Percentiles rank a stretch among this genome's conserved stretches.
Conservation (phyloP, 2,113 vertebrate species). For the Tachysurus fulvidraco region DNA sequence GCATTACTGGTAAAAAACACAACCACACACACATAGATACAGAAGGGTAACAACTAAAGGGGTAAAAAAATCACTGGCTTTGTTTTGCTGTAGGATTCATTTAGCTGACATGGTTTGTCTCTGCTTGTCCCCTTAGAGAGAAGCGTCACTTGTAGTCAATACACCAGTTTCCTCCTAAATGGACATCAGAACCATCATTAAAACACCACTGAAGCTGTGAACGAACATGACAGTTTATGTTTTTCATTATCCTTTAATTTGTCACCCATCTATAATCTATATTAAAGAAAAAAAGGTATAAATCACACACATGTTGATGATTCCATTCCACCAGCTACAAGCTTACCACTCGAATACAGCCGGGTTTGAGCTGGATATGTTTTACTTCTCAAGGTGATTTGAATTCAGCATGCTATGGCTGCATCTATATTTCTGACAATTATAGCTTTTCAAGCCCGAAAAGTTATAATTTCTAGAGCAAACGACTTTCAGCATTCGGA, state of each 20-base stretch:
- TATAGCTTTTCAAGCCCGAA: not conserved
- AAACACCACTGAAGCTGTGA: not conserved
- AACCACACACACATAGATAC: not conserved
- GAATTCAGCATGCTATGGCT: not conserved
- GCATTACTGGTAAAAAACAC: not conserved
- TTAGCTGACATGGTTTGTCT: not conserved
- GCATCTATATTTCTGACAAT: not conserved
- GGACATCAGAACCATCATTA: not conserved
- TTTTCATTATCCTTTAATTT: not conserved
- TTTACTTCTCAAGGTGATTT: not conserved
- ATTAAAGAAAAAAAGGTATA: not conserved
- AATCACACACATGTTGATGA: not conserved
- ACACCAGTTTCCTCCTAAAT: not conserved
- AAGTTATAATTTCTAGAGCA: not conserved
- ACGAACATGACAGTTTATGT: not conserved
- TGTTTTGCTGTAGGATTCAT: not conserved
- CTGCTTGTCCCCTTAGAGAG: not conserved
- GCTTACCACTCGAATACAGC: not conserved
- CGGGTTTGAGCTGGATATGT: not conserved
- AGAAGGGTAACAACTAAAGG: not conserved
- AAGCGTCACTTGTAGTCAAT: too few relatives aligned
- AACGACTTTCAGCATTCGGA: not conserved
- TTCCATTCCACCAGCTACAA: not conserved
- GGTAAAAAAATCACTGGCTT: not conserved
- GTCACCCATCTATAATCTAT: not conserved